Base-by-base conservation (phyloP, 2,113 vertebrate species). In the Suricata suricatta region DNA sequence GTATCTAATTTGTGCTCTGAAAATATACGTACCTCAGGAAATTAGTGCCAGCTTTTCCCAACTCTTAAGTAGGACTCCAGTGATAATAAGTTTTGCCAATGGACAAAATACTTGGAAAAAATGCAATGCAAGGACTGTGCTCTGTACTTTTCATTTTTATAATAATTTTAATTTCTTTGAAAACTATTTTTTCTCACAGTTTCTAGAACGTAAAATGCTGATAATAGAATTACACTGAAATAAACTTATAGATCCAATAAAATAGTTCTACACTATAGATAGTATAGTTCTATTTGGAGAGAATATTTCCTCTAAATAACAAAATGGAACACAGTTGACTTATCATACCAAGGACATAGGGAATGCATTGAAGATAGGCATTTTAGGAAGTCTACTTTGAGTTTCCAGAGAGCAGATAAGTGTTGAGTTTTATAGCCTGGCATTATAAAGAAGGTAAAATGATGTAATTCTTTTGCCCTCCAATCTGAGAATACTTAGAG, bases 111-210 rank as follows among this genome's bases (percentile, higher is more conserved):
- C 17, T 44, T 88, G 17, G 23, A 35, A 88, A 88, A 92, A 85
- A 4, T 27, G 0, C 15, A 79, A 68, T 50, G 17, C 7, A 68
- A 50, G 47, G 16, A 14, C 41, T 79, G n/a, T 52, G 3, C 35
- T 33, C 35, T 93, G 14, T 47, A 92, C 2, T 90, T 97, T 95
- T 50, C 16, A 84, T 66, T 76, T 93, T 92, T 76, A 88, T 41
- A 87, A 69, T 41, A 93, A 63, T 83, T 81, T 93, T 27, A 89
- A 79, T 82, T 92, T 29, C 52, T 88, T 63, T 84, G 19, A 84
- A 44, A 76, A 1, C 27, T 35, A 81, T 87, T 74, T 97, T 88
- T n/a, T 81, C 77, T 93, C n/a, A 63, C 33, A 82, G 33, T 74
- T 52, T 84, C 6, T 47, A 86, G 25, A 19, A 47, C 63, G 41